Evolutionary conservation across 2,797 vertebrate genomes (phyloP).

Genomic region (Falco novaeseelandiae): DNA sequence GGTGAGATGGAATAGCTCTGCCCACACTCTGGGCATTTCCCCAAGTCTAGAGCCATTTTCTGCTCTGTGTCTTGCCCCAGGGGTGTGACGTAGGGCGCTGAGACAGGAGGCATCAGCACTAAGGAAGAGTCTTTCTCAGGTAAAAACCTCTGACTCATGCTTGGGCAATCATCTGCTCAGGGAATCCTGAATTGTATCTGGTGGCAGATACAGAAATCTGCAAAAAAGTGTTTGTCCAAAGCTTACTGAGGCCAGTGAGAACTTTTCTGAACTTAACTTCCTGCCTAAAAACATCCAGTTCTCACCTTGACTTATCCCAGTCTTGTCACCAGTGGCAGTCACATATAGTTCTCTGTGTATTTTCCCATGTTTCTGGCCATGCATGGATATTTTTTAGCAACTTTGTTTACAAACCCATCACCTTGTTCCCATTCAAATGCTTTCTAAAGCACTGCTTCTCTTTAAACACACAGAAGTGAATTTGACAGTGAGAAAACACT

Average conservation of each 20-base stretch:
- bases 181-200: neutral
- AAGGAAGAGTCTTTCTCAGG: neutral
- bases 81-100: neutral
- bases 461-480: neutral
- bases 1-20: neutral
- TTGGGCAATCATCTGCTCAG: neutral
- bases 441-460: neutral
- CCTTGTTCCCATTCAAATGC: neutral
- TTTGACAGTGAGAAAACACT: neutral
- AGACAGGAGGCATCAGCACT: neutral
- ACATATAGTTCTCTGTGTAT: neutral
- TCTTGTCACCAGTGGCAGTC: neutral
- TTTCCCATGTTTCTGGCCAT: neutral
- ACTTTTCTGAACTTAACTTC: neutral
- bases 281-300: neutral
- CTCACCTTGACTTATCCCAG: neutral
- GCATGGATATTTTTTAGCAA: neutral
- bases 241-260: neutral
- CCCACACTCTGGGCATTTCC: neutral
- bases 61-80: neutral
- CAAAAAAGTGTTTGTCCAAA: neutral
- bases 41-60: neutral
- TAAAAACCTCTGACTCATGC: neutral
- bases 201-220: neutral
- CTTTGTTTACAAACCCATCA: neutral